Conservation (phyloP, 2,888 invertebrate species). For the Litoditis marina region DNA sequence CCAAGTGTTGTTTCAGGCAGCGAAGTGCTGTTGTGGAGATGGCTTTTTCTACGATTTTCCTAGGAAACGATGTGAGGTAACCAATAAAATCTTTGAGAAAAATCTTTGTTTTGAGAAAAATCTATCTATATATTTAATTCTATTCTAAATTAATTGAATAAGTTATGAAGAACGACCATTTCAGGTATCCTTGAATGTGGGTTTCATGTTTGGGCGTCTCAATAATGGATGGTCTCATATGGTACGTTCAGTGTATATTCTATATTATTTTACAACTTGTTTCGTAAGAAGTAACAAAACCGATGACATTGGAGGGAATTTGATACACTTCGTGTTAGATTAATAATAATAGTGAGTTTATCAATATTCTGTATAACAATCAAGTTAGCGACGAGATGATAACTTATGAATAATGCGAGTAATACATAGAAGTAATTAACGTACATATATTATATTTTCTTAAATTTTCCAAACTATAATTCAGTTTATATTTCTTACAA, state of each 20-base stretch:
- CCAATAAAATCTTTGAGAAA: background rate
- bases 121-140: background rate
- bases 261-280: too few species aligned
- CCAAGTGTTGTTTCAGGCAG: constrained; percentile 46
- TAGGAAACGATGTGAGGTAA: constrained; percentile 52
- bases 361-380: too few species aligned
- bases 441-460: too few species aligned
- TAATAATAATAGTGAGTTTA: too few species aligned
- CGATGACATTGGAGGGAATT: too few species aligned
- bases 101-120: background rate
- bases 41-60: constrained; percentile 60
- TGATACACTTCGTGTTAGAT: too few species aligned
- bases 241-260: constrained; percentile 15
- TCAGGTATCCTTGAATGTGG: constrained; percentile 57
- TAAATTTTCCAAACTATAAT: too few species aligned
- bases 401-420: too few species aligned
- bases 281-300: too few species aligned
- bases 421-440: too few species aligned
- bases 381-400: too few species aligned
- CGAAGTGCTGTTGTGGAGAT: constrained; percentile 60
- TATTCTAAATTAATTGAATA: background rate
- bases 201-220: constrained; percentile 60
- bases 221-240: constrained; percentile 60
- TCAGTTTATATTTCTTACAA: background rate
- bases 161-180: too few species aligned